Base-by-base conservation (phyloP, 2,888 invertebrate genomes). In the Acanthoscelides obtectus region DNA sequence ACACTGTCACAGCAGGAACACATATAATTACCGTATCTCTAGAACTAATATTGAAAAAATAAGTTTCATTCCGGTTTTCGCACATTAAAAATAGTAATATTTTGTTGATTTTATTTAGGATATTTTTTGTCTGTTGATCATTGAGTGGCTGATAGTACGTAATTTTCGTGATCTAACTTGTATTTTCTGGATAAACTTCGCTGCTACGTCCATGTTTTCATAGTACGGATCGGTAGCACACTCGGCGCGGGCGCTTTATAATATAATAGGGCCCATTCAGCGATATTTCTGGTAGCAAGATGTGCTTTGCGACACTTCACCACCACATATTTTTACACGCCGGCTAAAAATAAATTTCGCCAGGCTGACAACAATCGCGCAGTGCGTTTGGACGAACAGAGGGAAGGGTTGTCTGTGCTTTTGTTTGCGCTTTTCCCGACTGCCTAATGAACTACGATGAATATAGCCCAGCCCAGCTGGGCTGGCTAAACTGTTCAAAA, bases 241-340 rank as follows among this genome's bases (percentile, higher is more conserved):
- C 20, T 17, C 22, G 20, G 66, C 8, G 66, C 20, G 66, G 22
- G 66, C 21, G 22, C 22, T n/a, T n/a, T n/a, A n/a, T n/a, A n/a
- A n/a, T n/a, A 66, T 12, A 66, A 66, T 66, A 66, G 66, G 66
- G 66, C 66, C 66, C 66, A 66, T 66, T 66, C 66, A 66, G 22
- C 22, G 66, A 66, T 66, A 66, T 66, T 66, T 66, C 66, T 66
- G 66, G 66, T 66, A 19, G 17, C 45, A 45, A 45, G 45, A 45
- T 45, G 45, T 25, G 25, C 17, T 45, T 45, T 12, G 45, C 45
- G 45, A 12, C 45, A 45, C 45, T 8, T 25, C 25, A 3, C 25
- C 1, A 17, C 45, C 45, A 17, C 45, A 45, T 45, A 45, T 45
- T 45, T 45, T 45, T 17, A 6, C 45, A 45, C 17, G 12, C 45